Evolutionary conservation across 2,888 invertebrate species (phyloP), one percentile per base, ranked within the genome.

Genomic region (Elmis aenea): DNA sequence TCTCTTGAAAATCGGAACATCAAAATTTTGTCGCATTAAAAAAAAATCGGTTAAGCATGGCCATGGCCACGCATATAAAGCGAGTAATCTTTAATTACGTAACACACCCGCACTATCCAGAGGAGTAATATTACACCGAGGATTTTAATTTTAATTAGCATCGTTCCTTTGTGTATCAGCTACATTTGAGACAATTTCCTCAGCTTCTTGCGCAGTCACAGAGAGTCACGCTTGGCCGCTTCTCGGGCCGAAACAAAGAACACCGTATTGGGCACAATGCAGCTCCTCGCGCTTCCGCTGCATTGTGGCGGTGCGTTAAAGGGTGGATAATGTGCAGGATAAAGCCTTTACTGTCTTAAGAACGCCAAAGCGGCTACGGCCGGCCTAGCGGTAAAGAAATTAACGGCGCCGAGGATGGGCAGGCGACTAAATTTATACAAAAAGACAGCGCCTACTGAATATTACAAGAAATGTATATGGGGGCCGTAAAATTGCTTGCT

Each of bases 241-340:
- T 55, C 54, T 46, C 47, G 47, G 58, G 51, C 55, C 56, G 61
- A 62, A 60, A 62, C 62, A 63, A 63, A 61, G 62, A 60, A 43
- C 37, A 49, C 48, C 50, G 51, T 54, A 55, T 63, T 59, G 65
- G 67, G 66, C 67, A 66, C 67, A 67, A 67, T 67, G 65, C 66
- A 64, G 62, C 59, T 59, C 58, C 61, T 59, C 59, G 60, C 58
- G 61, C 64, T 67, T 66, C 67, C 66, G 66, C 54, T 63, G 66
- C 66, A 66, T 66, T 67, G 66, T 66, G 59, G 62, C 58, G 58
- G 66, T 66, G 66, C 66, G 66, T 67, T 64, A 67, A 66, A 66
- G 67, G 66, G 64, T 66, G 66, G 64, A 64, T 66, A 66, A 66
- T 65, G 62, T 58, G 57, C 46, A 51, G 58, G 54, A 57, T 58